phyloP scores from a whole-genome alignment of 2,113 vertebrate genomes.

The Tetrao urogallus region DNA sequence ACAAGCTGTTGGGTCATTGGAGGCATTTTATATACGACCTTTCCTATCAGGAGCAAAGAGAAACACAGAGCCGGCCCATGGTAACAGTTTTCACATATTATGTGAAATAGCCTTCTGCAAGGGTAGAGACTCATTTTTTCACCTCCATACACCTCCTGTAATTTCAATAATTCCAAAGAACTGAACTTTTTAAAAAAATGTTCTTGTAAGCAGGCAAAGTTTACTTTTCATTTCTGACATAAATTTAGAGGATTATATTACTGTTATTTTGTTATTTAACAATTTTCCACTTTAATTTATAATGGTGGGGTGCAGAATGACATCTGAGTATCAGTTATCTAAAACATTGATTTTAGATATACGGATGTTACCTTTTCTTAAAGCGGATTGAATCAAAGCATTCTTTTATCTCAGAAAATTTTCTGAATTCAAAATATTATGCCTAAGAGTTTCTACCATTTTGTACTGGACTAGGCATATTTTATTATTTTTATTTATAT shows the following conservation, averaged over 20 bases:
- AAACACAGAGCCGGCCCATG: not conserved
- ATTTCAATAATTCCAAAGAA: not conserved
- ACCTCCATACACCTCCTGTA: not conserved
- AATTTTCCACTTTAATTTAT: not conserved
- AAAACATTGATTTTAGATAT: not conserved
- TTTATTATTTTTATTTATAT: not conserved
- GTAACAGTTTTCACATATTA: not conserved
- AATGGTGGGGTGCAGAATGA: not conserved
- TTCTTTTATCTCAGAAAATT: not conserved
- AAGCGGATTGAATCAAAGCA: not conserved
- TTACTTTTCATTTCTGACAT: not conserved
- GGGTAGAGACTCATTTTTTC: not conserved
- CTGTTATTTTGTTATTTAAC: not conserved
- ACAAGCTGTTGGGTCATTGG: not conserved
- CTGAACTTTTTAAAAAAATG: not conserved
- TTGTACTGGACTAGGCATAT: not conserved
- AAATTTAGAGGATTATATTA: not conserved
- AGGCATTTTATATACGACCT: not conserved
- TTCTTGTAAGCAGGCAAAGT: not conserved
- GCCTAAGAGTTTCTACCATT: not conserved
- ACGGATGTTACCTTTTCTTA: not conserved
- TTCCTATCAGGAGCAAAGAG: not conserved
- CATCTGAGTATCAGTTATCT: not conserved
- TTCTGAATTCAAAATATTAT: not conserved
- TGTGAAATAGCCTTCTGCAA: not conserved